These are phyloP conservation scores for Deilephila porcellus DNA, from an alignment of 2,888 invertebrate species.

Conservation along the genomic window DNA sequence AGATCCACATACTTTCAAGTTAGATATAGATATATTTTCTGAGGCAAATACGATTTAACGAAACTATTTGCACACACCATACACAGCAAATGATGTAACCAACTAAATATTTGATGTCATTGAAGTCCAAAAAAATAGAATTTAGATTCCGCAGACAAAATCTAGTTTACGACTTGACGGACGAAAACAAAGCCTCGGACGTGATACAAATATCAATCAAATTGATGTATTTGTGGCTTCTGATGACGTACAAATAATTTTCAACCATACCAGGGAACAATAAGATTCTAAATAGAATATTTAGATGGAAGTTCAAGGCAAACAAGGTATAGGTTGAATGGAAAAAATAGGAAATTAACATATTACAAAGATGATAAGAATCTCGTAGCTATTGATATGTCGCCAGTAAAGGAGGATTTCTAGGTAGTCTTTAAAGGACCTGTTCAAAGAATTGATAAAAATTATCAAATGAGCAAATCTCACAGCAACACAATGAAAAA, in stretches of 20 bases:
- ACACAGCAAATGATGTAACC: slow-evolving; percentile 2
- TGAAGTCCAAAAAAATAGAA: slow-evolving; percentile 21
- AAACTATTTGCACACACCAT: background rate
- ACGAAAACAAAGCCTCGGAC: slow-evolving; percentile 33
- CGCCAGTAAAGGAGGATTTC: background rate
- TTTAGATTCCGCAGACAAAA: slow-evolving; percentile 26
- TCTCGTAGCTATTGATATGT: slow-evolving; percentile 21
- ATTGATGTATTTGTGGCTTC: background rate
- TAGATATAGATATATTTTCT: background rate
- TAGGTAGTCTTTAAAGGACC: background rate
- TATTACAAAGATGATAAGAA: slow-evolving; percentile 16
- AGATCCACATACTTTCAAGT: background rate
- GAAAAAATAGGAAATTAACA: slow-evolving; percentile 33
- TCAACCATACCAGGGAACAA: background rate
- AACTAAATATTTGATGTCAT: slow-evolving; percentile 17
- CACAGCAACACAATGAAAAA: background rate
- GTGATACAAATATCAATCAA: slow-evolving; percentile 33
- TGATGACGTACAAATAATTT: background rate
- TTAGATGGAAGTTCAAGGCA: slow-evolving; percentile 28
- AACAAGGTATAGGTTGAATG: slow-evolving; percentile 17
- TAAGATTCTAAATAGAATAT: slow-evolving; percentile 14
- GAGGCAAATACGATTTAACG: background rate
- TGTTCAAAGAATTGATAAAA: background rate
- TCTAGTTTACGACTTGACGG: slow-evolving; percentile 34
- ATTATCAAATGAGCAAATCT: background rate